A percentile compares a stretch with the other conserved stretches of the same genome.
phyloP scores from a whole-genome alignment of 2,888 invertebrate genomes.

The Horisme vitalbata region DNA sequence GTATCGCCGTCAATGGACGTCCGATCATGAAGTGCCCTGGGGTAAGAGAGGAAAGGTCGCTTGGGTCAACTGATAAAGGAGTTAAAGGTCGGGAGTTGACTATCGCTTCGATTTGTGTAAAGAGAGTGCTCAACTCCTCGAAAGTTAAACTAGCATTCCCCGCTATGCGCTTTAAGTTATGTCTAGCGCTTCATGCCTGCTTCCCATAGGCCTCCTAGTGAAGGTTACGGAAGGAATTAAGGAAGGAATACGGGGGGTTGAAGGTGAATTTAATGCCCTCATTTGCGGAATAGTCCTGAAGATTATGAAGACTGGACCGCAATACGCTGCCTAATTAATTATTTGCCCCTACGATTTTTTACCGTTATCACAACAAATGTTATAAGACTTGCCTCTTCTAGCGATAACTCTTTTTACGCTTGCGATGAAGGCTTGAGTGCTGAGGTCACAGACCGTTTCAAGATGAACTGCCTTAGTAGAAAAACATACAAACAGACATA shows the following conservation, averaged over 20 bases:
- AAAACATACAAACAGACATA: constrained; percentile 28
- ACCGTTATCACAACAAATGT: constrained; percentile 29
- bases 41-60: background rate
- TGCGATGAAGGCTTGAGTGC: constrained; percentile 19
- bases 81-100: background rate
- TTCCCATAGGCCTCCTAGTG: too few species aligned
- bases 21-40: background rate
- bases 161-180: too few species aligned
- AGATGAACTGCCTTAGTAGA: constrained; percentile 21
- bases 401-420: constrained; percentile 27
- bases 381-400: constrained; percentile 25
- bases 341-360: constrained; percentile 31
- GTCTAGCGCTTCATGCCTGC: too few species aligned
- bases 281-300: constrained; percentile 17
- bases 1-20: background rate
- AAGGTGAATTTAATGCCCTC: background rate
- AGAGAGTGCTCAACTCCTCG: too few species aligned
- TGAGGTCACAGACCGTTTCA: constrained; percentile 26
- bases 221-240: too few species aligned
- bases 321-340: constrained; percentile 29
- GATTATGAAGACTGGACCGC: constrained; percentile 7
- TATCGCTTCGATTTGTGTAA: too few species aligned
- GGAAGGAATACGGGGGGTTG: too few species aligned
- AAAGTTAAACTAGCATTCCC: too few species aligned
- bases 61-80: background rate